Evolutionary conservation across 1,140 invertebrate genomes (phyloP).

Genomic region (Drosophila nasuta): DNA sequence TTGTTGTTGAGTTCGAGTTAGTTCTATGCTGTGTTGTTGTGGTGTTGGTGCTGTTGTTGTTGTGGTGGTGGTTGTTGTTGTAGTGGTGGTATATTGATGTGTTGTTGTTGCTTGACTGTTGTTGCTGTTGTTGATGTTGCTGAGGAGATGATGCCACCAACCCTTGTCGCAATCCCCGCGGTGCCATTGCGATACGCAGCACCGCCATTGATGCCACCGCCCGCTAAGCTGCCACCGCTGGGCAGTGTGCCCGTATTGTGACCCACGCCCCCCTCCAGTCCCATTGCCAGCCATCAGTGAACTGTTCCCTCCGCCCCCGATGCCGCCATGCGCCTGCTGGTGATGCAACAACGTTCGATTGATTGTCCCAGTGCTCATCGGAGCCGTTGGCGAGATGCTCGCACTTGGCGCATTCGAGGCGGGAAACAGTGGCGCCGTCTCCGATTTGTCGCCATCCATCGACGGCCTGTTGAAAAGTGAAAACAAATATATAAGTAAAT

Average conservation of each 20-base stretch:
- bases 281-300: slow-evolving; percentile 25
- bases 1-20: slow-evolving; percentile 63
- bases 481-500: not conserved
- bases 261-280: slow-evolving; percentile 21
- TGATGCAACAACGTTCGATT: slow-evolving; percentile 84
- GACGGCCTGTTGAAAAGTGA: slow-evolving; percentile 47
- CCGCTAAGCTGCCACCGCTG: slow-evolving; percentile 49
- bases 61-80: slow-evolving; percentile 61
- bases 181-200: slow-evolving; percentile 72
- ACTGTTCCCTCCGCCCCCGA: slow-evolving; percentile 25
- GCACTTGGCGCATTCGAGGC: slow-evolving; percentile 80
- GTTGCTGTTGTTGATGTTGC: slow-evolving; percentile 32
- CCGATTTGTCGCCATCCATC: slow-evolving; percentile 79
- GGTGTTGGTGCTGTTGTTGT: slow-evolving; percentile 63
- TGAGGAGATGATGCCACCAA: slow-evolving; percentile 78
- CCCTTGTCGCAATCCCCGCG: slow-evolving; percentile 83
- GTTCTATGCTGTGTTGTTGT: slow-evolving; percentile 73
- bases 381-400: slow-evolving; percentile 80
- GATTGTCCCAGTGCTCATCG: slow-evolving; percentile 77
- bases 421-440: slow-evolving; percentile 79
- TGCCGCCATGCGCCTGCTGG: slow-evolving; percentile 70
- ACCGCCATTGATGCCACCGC: slow-evolving; percentile 52
- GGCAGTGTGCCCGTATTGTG: slow-evolving; percentile 52
- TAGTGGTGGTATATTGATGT: slow-evolving; percentile 71
- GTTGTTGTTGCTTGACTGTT: slow-evolving; percentile 70